A percentile compares a stretch with the other conserved stretches of the same genome.
These are phyloP conservation scores for Nerophis ophidion DNA, from an alignment of 2,113 vertebrate species.

Conservation along the genomic window DNA sequence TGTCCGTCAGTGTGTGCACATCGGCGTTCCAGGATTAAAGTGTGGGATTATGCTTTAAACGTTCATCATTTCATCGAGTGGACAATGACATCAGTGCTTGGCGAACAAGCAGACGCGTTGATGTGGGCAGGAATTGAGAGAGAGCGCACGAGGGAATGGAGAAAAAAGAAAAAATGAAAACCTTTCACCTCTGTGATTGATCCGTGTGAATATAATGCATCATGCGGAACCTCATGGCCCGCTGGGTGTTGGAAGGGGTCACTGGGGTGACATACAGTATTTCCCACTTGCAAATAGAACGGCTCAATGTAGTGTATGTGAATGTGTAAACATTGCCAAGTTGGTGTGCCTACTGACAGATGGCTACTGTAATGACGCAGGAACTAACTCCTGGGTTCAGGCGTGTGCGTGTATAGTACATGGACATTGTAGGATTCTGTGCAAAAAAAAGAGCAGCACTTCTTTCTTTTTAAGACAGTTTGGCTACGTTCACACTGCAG, in stretches of 20 bases:
- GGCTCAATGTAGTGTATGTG: slow-evolving; percentile 7
- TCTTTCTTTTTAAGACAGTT: neutral
- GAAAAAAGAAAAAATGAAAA: slow-evolving; percentile 24
- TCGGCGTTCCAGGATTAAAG: slow-evolving; percentile 59
- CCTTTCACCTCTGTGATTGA: slow-evolving; percentile 21
- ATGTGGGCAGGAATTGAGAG: slow-evolving; percentile 43
- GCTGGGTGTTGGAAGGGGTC: slow-evolving; percentile 14
- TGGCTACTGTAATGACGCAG: slow-evolving; percentile 65
- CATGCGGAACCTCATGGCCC: slow-evolving; percentile 12
- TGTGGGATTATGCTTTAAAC: slow-evolving; percentile 60
- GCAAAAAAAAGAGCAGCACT: neutral
- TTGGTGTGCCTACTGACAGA: slow-evolving; percentile 55
- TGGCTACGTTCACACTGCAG: too few relatives aligned
- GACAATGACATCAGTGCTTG: slow-evolving; percentile 66
- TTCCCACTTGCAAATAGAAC: neutral
- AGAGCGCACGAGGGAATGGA: slow-evolving; percentile 16
- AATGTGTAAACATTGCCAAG: slow-evolving; percentile 40
- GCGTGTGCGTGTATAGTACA: slow-evolving; percentile 34
- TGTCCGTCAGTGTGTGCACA: slow-evolving; percentile 16
- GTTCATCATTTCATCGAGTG: slow-evolving; percentile 62
- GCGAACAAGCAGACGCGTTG: slow-evolving; percentile 36
- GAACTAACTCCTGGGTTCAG: slow-evolving; percentile 59
- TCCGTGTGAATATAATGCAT: slow-evolving; percentile 23
- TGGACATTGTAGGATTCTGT: slow-evolving; percentile 21
- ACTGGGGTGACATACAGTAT: slow-evolving; percentile 3